Percentiles rank a stretch among this genome's conserved stretches.
phyloP scores from a whole-genome alignment of 2,888 invertebrate species.

The Tiphia femorata region DNA sequence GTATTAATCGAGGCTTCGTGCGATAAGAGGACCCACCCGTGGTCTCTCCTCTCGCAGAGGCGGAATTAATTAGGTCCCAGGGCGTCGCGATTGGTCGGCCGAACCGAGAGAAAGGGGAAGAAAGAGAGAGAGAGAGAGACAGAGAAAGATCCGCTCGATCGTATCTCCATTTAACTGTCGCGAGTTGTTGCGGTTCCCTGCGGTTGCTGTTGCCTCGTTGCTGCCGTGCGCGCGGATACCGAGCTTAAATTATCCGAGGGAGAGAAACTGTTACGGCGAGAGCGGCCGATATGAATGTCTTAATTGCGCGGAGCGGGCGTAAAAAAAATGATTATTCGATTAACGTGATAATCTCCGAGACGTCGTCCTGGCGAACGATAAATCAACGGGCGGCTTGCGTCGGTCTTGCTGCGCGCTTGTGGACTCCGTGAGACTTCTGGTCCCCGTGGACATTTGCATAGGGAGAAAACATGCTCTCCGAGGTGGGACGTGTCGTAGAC shows the following conservation, averaged over 20 bases:
- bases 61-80: slow-evolving; percentile 48
- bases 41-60: slow-evolving; percentile 36
- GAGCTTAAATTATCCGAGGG: slow-evolving; percentile 40
- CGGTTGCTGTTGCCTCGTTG: too few species aligned
- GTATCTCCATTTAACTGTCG: slow-evolving; percentile 40
- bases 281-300: slow-evolving; percentile 37
- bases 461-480: too few species aligned
- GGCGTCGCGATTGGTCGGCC: slow-evolving; percentile 38
- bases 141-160: slow-evolving; percentile 40
- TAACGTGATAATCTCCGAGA: slow-evolving; percentile 3
- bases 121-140: too few species aligned
- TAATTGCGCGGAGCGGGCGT: slow-evolving; percentile 33
- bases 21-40: slow-evolving; percentile 45
- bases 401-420: too few species aligned
- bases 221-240: slow-evolving; percentile 11
- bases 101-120: slow-evolving; percentile 29
- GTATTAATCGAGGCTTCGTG: slow-evolving; percentile 44
- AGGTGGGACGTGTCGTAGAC: too few species aligned
- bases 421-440: too few species aligned
- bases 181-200: too few species aligned
- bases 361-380: too few species aligned
- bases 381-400: too few species aligned
- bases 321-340: slow-evolving; percentile 25
- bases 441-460: too few species aligned
- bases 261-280: slow-evolving; percentile 16